Evolutionary conservation across 2,888 invertebrate species (phyloP), one percentile per base, ranked within the genome.

Genomic region (Chelonus formosanus): DNA sequence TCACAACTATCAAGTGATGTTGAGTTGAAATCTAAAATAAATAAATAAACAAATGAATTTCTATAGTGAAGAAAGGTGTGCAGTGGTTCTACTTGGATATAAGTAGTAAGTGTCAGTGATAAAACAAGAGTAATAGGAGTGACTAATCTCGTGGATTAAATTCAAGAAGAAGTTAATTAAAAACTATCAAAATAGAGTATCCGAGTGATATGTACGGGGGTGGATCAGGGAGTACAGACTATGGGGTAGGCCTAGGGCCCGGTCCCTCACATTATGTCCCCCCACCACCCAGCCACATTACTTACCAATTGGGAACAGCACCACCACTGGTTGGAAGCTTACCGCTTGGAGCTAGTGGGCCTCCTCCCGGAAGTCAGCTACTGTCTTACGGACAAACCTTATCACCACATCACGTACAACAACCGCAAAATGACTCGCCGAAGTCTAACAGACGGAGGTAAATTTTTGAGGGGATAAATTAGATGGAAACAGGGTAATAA

Each of bases 201-300:
- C 79, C 81, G 65, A 78, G 79, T 58, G 77, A 77, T 66, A 82
- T 81, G 80, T 82, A 82, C 79, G 81, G 82, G 70, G 81, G 79
- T 69, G 80, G 80, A 69, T 70, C 80, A 74, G 81, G 79, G 45
- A 75, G 78, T 69, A 72, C 80, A 54, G 81, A 80, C 54, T 83
- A 82, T 68, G 82, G 80, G 70, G 76, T 80, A 65, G 82, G 82
- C 71, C 71, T 80, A 72, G 80, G 76, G 54, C 77, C 81, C 53
- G 81, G 80, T 44, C 78, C 81, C 57, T 80, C 80, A 73, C 80
- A 80, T 65, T 82, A 82, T 71, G 78, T 75, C 64, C 73, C 79
- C 65, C 76, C 79, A 67, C 75, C 79, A 44, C 67, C 80, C 50
- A 73, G 76, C 61, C 69, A 77, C 69, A 71, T 74, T 65, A 77